Base-by-base conservation (phyloP, 2,888 invertebrate genomes). In the Microctonus aethiopoides region DNA sequence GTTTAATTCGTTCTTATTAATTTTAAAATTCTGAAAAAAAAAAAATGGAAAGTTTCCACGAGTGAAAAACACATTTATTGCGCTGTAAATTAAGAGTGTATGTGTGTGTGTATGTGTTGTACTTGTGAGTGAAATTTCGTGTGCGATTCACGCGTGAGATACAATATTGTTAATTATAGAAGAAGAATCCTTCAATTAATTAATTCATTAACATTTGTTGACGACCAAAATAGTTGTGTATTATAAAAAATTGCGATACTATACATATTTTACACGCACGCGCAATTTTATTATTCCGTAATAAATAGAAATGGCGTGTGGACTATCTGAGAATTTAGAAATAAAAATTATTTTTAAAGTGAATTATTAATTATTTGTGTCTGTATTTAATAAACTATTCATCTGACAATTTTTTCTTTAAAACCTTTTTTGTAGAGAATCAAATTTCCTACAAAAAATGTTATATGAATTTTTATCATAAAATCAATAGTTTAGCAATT, bases 1-100 rank as follows among this genome's bases (percentile, higher is more conserved):
- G n/a, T 46, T 62, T 62, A 62, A 62, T 62, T 29, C n/a, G 46
- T 20, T 62, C 29, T 36, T 13, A 26, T 62, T 62, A 62, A 62
- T 29, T 46, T 62, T 29, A 11, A 26, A n/a, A 51, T 46, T 5
- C 9, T 61, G 1, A 39, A 29, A 11, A 24, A 5, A 29, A 62
- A 46, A n/a, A 22, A 46, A 29, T 29, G 9, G 11, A 46, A 60
- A 3, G 13, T 61, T 36, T 24, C 11, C 24, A 56, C 24, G 13
- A 56, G 29, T n/a, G 16, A 56, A 56, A 59, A 29, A 59, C 24
- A 60, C 29, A 7, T 29, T 3, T 13, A 41, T 29, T 39, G 22
- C 10, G 39, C 36, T 9, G 11, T 60, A 60, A 39, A 36, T 24
- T 13, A 60, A 60, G 10, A 60, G 59, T 22, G 22, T 60, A 36